Base-by-base conservation (phyloP, 2,113 vertebrate genomes). In the Zapornia atra region DNA sequence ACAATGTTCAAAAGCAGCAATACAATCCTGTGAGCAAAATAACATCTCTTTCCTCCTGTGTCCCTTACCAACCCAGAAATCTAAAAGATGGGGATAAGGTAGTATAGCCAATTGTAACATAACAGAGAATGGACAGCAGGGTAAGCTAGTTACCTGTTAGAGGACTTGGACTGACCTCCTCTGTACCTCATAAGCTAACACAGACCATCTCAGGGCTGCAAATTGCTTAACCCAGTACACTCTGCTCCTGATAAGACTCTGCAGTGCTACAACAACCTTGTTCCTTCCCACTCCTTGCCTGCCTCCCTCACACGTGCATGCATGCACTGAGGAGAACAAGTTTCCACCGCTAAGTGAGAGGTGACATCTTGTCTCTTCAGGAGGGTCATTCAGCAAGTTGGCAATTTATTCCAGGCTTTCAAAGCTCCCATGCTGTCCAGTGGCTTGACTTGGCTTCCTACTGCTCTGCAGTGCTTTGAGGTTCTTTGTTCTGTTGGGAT, bases 401-500 rank as follows among this genome's bases (percentile, higher is more conserved):
- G 73, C 64, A 91, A 72, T 92, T 95, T 86, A 95, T 68, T 84
- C 69, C 36, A 40, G 57, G 72, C 56, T 90, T 92, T 95, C 79
- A 92, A 82, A 86, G 44, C 63, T 94, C 72, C 93, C 75, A 50
- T 64, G 57, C 40, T 4, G 5, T 70, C 71, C 70, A 76, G 11
- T 50, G 75, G 64, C 28, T 96, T 82, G 86, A 68, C 73, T 93
- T 69, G 93, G 85, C 82, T 91, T 87, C 92, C 73, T 79, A 86
- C 4, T 4, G 94, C 59, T 92, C 65, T 73, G 34, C 38, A 82
- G 65, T 5, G 5, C 57, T 81, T 86, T 21, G 20, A 86, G 68
- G 36, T 48, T 65, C 86, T 96, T 96, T 92, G 57, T 86, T 95
- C 82, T 69, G 42, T 29, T 84, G 29, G 48, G 38, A 83, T 93